Evolutionary conservation across 1,140 invertebrate species (phyloP), one percentile per base, ranked within the genome.

Genomic region (Sitobion miscanthi): DNA sequence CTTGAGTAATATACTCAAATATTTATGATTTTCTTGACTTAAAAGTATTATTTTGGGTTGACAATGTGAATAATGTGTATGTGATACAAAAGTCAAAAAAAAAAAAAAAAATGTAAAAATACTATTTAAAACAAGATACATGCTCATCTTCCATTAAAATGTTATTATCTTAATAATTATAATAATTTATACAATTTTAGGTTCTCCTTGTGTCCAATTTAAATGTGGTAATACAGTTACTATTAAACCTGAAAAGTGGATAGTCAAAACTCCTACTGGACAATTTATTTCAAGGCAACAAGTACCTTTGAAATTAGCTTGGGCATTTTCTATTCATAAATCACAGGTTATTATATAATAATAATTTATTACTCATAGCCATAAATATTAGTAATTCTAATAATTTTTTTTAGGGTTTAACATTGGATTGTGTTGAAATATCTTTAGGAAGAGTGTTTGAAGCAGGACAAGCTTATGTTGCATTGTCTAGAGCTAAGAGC

Each of bases 301-400:
- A 95, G 95, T 99, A 8, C 99, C 99, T 0, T 95, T 99, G 0
- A 98, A 98, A 95, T 95, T 99, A 25, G 99, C 98, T 25, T 99
- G 98, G 98, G 98, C 98, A 2, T 99, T 99, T 95, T 99, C 98
- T 6, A 99, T 99, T 94, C 99, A 99, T 95, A 99, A 99, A 95
- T 98, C 98, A 93, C 98, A 96, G 94, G 95, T 96, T 94, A 91
- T 91, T 42, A 35, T 91, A 54, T 54, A 54, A 54, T 54, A 54
- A 47, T 42, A 30, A 85, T 86, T 82, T 94, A 54, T 69, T 88
- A 93, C 0, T 88, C 3, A 47, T 35, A 49, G 47, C 2, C 2
- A 85, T 23, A 52, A 57, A 62, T 38, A 88, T 85, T 42, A 49
- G 21, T n/a, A 35, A 42, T 69, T 47, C 21, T 38, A 86, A 25